Conservation (phyloP, 2,113 vertebrate species). For the Budorcas taxicolor region DNA sequence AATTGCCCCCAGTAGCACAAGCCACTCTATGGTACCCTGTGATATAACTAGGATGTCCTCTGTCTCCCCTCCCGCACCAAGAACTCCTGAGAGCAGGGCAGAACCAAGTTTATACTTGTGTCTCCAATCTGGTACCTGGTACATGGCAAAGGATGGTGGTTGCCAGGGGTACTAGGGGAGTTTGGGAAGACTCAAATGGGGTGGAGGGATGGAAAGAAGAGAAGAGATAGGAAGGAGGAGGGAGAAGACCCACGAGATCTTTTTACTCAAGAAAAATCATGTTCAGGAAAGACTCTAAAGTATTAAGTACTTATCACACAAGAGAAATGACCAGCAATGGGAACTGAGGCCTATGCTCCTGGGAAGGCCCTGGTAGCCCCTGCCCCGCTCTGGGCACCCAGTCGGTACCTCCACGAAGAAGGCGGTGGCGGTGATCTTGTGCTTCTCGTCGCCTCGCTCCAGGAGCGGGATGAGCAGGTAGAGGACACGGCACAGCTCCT, state of each 20-base stretch:
- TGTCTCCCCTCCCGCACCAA: neutral
- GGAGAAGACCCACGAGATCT: neutral
- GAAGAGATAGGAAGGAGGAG: neutral
- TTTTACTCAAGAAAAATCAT: neutral
- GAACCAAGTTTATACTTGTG: neutral
- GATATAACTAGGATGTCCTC: neutral
- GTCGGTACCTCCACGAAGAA: conserved; percentile 71
- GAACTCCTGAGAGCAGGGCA: neutral
- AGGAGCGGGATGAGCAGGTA: conserved; percentile 73
- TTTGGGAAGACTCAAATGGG: neutral
- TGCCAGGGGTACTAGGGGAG: neutral
- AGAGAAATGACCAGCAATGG: neutral
- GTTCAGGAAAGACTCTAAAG: neutral
- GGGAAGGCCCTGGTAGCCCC: rapidly evolving
- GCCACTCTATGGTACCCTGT: neutral
- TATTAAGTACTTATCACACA: neutral
- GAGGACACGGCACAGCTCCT: conserved; percentile 68
- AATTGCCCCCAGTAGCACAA: neutral
- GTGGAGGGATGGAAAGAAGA: neutral
- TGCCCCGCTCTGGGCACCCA: rapidly evolving
- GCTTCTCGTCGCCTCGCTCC: conserved; percentile 68
- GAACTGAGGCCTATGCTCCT: neutral
- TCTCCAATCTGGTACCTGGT: neutral
- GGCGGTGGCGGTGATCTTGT: conserved; percentile 64
- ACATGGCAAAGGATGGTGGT: neutral